These are phyloP conservation scores for Gymnoscopelus braueri DNA, from an alignment of 2,797 vertebrate genomes.

Conservation along the genomic window DNA sequence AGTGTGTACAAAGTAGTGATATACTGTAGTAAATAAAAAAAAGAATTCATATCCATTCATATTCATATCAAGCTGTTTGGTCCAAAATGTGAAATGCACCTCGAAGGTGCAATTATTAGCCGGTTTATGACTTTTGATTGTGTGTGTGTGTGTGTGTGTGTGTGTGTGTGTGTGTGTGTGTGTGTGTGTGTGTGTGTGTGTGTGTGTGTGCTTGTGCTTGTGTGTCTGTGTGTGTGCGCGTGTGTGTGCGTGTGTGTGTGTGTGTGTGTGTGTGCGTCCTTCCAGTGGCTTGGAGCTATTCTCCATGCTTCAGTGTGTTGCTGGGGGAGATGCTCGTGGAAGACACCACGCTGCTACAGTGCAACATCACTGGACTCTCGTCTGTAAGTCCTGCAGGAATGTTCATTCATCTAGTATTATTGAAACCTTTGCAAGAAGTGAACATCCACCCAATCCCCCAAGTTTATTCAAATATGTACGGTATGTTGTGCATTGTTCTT, in stretches of 20 bases:
- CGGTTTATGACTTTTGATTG: not conserved
- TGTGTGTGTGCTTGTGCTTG: slow-evolving; percentile 5
- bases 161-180: too few relatives aligned
- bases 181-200: not conserved
- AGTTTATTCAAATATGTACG: too few relatives aligned
- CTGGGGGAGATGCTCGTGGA: slow-evolving; percentile 86
- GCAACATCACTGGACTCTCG: slow-evolving; percentile 84
- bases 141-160: not conserved
- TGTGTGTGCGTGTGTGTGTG: not conserved
- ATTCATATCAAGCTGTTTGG: too few relatives aligned
- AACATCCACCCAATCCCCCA: too few relatives aligned
- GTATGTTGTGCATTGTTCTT: too few relatives aligned
- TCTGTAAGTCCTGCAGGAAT: slow-evolving; percentile 82
- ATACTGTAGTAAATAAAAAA: too few relatives aligned
- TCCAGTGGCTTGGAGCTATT: slow-evolving; percentile 89
- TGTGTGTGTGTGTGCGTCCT: slow-evolving; percentile 40
- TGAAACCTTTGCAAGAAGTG: too few relatives aligned
- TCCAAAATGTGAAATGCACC: too few relatives aligned
- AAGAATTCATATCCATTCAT: too few relatives aligned
- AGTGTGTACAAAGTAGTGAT: too few relatives aligned
- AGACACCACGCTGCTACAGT: slow-evolving; percentile 82
- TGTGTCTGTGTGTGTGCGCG: not conserved
- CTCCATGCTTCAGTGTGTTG: slow-evolving; percentile 77
- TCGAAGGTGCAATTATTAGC: not conserved
- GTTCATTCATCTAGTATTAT: not conserved